phyloP scores from a whole-genome alignment of 2,797 vertebrate species.

The Mus caroli region DNA sequence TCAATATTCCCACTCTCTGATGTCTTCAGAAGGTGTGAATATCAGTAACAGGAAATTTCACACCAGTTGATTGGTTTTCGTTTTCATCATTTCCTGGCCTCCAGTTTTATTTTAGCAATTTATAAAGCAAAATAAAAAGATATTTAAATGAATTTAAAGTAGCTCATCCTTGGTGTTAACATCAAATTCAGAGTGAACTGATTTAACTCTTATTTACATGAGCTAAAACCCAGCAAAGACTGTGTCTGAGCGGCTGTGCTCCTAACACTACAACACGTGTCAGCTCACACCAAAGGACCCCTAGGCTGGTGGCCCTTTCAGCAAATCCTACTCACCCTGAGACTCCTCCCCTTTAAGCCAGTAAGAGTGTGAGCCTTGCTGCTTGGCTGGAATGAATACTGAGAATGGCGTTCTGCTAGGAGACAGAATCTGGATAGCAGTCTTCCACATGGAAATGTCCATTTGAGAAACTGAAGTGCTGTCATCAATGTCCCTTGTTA shows the following conservation, averaged over 20 bases:
- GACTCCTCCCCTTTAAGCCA: conserved; percentile 15
- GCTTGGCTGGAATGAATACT: conserved; percentile 65
- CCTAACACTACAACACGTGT: background rate
- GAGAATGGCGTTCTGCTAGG: conserved; percentile 76
- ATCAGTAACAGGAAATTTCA: conserved; percentile 57
- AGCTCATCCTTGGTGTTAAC: background rate
- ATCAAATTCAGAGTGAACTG: conserved; percentile 22
- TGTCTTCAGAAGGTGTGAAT: conserved; percentile 55
- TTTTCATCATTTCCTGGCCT: conserved; percentile 55
- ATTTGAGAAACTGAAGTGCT: conserved; percentile 66
- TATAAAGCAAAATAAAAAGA: background rate
- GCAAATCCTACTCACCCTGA: conserved; percentile 1
- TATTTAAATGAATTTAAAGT: conserved; percentile 20
- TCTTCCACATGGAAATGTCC: background rate
- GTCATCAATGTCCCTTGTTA: conserved; percentile 86
- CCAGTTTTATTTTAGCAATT: conserved; percentile 48
- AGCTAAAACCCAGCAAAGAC: conserved; percentile 48
- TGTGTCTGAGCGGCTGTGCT: conserved; percentile 24
- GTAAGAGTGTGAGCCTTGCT: conserved; percentile 3
- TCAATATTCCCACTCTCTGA: conserved; percentile 58
- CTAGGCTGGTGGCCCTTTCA: background rate
- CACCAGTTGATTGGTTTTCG: conserved; percentile 47
- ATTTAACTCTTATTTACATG: background rate
- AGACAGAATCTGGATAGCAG: conserved; percentile 79
- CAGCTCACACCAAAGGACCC: background rate